phyloP scores from a whole-genome alignment of 2,797 vertebrate genomes.

The Mormyrus hasselquistii region DNA sequence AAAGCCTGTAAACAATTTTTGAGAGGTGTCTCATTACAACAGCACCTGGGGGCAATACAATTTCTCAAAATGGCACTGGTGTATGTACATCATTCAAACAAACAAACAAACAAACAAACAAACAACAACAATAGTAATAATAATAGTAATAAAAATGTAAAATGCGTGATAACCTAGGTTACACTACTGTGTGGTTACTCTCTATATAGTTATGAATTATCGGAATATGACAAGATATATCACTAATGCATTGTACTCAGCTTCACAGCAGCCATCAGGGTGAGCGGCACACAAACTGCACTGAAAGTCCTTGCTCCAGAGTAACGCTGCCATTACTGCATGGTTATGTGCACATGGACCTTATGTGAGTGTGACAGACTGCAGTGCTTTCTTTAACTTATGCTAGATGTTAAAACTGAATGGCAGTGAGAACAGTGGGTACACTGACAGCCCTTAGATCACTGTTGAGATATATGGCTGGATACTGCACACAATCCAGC shows the following conservation, averaged over 20 bases:
- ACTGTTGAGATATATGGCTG: neutral
- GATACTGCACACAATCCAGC: neutral
- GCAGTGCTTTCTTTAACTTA: neutral
- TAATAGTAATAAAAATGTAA: constrained; percentile 15
- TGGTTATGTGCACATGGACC: neutral
- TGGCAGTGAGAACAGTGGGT: neutral
- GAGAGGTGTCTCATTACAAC: constrained; percentile 40
- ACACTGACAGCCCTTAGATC: neutral
- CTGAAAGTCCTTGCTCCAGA: neutral
- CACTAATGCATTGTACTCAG: neutral
- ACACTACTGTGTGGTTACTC: neutral
- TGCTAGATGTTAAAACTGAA: neutral
- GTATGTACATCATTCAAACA: constrained; percentile 27
- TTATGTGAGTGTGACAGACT: neutral
- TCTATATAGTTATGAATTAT: neutral
- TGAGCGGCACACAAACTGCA: neutral
- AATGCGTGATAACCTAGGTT: neutral
- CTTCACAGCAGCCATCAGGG: neutral
- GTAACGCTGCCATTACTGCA: neutral
- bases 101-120: neutral
- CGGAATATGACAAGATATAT: neutral
- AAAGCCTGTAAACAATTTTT: constrained; percentile 36
- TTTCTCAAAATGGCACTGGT: constrained; percentile 25
- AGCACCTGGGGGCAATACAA: constrained; percentile 33
- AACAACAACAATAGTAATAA: neutral